phyloP scores from a whole-genome alignment of 2,113 vertebrate species.

The Athene noctua region DNA sequence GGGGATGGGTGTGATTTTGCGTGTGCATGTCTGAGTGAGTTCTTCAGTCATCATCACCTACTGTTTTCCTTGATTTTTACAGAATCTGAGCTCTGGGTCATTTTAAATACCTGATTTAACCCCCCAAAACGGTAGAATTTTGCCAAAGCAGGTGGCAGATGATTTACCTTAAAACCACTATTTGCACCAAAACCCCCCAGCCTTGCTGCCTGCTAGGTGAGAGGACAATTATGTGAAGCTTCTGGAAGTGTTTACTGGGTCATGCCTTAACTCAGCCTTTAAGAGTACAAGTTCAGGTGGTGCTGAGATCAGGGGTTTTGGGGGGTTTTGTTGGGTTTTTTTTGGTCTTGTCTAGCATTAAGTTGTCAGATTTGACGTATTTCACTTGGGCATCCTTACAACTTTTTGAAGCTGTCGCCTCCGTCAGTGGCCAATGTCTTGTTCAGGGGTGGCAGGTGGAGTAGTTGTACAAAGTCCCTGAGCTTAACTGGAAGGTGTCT shows the following conservation, averaged over 20 bases:
- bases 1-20: background rate
- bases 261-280: background rate
- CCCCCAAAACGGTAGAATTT: background rate
- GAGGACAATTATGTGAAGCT: background rate
- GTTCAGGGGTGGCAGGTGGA: background rate
- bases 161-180: background rate
- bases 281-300: background rate
- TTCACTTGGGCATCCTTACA: background rate
- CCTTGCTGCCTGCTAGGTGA: background rate
- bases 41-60: background rate
- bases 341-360: background rate
- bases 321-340: background rate
- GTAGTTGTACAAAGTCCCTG: background rate
- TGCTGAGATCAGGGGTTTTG: background rate
- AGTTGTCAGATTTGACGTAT: background rate
- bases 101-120: background rate
- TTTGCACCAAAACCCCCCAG: background rate
- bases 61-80: background rate
- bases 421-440: background rate
- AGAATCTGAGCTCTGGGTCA: background rate
- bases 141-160: background rate
- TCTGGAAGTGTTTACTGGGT: background rate
- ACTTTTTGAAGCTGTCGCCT: background rate
- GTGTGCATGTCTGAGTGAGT: fast-evolving
- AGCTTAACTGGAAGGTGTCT: background rate